Conservation (phyloP, 2,797 vertebrate species). For the Danio kyathit region DNA sequence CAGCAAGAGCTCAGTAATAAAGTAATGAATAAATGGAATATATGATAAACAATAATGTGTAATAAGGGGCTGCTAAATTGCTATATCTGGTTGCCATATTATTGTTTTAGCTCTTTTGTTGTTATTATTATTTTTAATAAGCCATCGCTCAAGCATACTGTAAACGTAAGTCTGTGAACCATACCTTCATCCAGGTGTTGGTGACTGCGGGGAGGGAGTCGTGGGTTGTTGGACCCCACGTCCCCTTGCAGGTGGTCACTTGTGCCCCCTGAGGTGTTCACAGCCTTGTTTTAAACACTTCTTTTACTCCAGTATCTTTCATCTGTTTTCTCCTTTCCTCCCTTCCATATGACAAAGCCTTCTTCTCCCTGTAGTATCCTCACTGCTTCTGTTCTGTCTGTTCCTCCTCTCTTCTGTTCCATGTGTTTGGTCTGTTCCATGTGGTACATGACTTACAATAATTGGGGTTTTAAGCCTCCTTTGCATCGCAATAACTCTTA, state of each 20-base stretch:
- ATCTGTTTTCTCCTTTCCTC: slow-evolving; percentile 26
- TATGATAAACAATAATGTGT: too few relatives aligned
- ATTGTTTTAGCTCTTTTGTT: too few relatives aligned
- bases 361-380: slow-evolving; percentile 10
- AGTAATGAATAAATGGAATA: too few relatives aligned
- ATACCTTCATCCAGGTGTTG: slow-evolving; percentile 39
- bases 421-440: slow-evolving; percentile 17
- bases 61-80: too few relatives aligned
- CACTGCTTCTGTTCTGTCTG: slow-evolving; percentile 10
- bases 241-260: slow-evolving; percentile 43
- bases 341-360: slow-evolving; percentile 26
- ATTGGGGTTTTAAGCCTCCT: not conserved
- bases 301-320: slow-evolving; percentile 3
- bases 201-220: slow-evolving; percentile 18
- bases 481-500: not conserved
- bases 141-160: not conserved
- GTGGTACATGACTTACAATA: not conserved
- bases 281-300: slow-evolving; percentile 12
- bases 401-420: slow-evolving; percentile 1
- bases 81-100: too few relatives aligned
- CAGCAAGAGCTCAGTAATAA: too few relatives aligned
- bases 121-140: not conserved
- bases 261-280: slow-evolving; percentile 38
- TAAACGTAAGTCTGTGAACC: slow-evolving; percentile 5
- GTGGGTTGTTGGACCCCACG: not conserved